Evolutionary conservation across 2,113 vertebrate species (phyloP), one percentile per base, ranked within the genome.

Genomic region (Cyphomyrus plagiostoma): DNA sequence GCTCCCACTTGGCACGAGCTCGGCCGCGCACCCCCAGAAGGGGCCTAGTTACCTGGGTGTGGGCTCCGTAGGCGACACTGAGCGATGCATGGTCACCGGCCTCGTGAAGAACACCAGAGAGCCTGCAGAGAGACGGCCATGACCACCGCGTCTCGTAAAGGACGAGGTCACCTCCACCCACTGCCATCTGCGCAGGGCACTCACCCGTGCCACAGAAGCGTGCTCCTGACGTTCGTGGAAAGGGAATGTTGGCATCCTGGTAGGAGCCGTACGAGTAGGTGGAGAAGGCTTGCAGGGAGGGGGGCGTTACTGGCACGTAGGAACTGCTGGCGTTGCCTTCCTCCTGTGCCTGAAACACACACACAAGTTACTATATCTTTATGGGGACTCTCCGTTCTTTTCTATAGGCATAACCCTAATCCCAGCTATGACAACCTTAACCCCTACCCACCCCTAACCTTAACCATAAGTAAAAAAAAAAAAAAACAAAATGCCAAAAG

Each of bases 171-270:
- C 35, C 42, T 8, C 74, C 74, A 7, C 35, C 74, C 35, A 17
- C 74, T 6, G 35, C 15, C 11, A 8, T 21, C 74, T 17, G 19
- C 49, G 80, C 35, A 1, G 39, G 3, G 70, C 26, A 48, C 94
- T 93, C 80, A 98, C 97, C 97, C 94, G 98, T 97, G 90, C 98
- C 98, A 90, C 98, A 99, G 94, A 99, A 99, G 88, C 98, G 97
- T 86, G 98, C 98, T n/a, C 98, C 98, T 0, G 98, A 99, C 3
- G 98, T 99, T 13, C 98, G 96, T 42, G 98, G 98, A 90, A 99
- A 99, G 0, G 98, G 98, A 93, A 99, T 98, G 93, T 99, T 99
- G n/a, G 98, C 97, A 74, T 99, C 98, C 95, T 99, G 98, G 90
- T 99, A 99, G 17, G 98, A 99, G 15, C 98, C 98, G 0, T 99